Conservation (phyloP, 1,140 invertebrate genomes). For the Drosophila hydei region DNA sequence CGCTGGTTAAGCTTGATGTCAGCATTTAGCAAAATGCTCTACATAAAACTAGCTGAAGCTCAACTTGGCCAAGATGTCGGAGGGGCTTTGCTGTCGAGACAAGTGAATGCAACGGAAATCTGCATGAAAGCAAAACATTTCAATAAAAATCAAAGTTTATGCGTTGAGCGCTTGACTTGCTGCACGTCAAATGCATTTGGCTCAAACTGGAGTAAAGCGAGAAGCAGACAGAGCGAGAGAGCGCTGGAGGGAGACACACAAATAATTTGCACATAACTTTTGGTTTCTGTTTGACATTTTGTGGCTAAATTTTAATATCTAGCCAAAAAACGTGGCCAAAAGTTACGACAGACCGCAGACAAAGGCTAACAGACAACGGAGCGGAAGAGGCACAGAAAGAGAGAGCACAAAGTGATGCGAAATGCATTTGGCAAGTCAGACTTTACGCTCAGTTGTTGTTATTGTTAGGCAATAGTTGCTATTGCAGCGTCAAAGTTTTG, state of each 20-base stretch:
- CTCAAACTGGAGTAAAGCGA: background rate
- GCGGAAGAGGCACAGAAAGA: background rate
- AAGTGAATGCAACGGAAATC: conserved; percentile 8
- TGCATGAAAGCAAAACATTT: conserved; percentile 8
- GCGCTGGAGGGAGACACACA: conserved; percentile 2
- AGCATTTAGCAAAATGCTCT: background rate
- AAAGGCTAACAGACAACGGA: conserved; percentile 17
- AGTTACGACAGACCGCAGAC: conserved; percentile 56
- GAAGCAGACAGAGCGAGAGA: background rate
- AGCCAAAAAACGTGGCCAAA: conserved; percentile 62
- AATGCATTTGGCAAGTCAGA: conserved; percentile 64
- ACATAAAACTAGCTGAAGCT: background rate
- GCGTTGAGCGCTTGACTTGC: conserved; percentile 35
- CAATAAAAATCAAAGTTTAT: conserved; percentile 47
- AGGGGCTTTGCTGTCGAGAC: background rate
- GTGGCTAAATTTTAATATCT: conserved; percentile 78
- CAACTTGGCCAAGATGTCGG: conserved; percentile 1
- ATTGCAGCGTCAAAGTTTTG: conserved; percentile 33
- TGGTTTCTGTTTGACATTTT: conserved; percentile 80
- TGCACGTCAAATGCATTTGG: conserved; percentile 41
- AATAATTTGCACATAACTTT: conserved; percentile 74
- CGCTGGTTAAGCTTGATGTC: background rate
- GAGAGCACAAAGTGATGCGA: conserved; percentile 21
- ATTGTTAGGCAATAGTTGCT: conserved; percentile 14
- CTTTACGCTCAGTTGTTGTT: conserved; percentile 26